Evolutionary conservation across 2,888 invertebrate species (phyloP), one percentile per base, ranked within the genome.

Genomic region (Thecocarcelia acutangulata): DNA sequence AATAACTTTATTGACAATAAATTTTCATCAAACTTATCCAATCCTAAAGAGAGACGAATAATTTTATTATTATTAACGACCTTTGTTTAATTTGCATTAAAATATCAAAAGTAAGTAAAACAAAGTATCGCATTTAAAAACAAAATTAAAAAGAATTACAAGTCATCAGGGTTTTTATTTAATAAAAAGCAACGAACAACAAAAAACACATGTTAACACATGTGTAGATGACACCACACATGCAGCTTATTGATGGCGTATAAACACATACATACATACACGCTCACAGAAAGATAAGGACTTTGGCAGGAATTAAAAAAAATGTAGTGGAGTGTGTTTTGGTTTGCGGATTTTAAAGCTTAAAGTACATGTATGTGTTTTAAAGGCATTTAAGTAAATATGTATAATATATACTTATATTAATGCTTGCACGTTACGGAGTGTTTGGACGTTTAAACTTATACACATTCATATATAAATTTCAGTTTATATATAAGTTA

Each of bases 321-420:
- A 3, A 5, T 52, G 44, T 21, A 13, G 40, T 15, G 4, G 52
- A 28, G 8, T 42, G 28, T 54, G 42, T 17, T 42, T 15, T 19
- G 72, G 19, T 15, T 44, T 73, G 52, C 61, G 21, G 52, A 37
- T 52, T 52, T 50, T 33, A 54, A 73, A 64, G 37, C 54, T 75
- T 52, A 44, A 54, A 44, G 50, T 52, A 50, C 28, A 74, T 64
- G 24, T 24, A 66, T 66, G 42, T 42, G 58, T 69, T 56, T 61
- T 63, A 33, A 54, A 56, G 52, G 44, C 19, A 54, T 73, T 63
- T 33, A 61, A 72, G 61, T 61, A 64, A 73, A 73, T 63, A 37
- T 33, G 24, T 5, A n/a, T 5, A 24, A 5, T 5, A 5, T 8
- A 9, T 33, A 33, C 9, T 33, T 33, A 33, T 8, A 33, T 9